These are phyloP conservation scores for Sphaeramia orbicularis DNA, from an alignment of 2,797 vertebrate genomes.

Conservation along the genomic window DNA sequence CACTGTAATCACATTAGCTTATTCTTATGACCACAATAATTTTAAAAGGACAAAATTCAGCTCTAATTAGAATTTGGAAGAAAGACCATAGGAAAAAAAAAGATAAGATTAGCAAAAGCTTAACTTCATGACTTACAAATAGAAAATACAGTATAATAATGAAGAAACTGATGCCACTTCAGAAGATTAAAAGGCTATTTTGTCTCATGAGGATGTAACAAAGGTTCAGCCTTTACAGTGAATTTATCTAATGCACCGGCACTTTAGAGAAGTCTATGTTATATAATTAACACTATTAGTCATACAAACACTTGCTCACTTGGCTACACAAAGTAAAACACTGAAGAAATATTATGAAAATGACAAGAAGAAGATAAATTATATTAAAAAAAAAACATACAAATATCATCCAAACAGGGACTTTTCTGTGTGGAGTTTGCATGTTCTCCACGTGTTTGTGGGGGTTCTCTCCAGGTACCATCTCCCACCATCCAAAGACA, in stretches of 20 bases:
- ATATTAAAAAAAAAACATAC: no score
- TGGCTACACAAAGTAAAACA: conserved; percentile 13
- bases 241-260: background rate
- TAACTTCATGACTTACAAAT: conserved; percentile 16
- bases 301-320: conserved; percentile 22
- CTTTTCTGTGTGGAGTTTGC: no score
- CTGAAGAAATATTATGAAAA: no score
- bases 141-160: background rate
- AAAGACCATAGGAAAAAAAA: conserved; percentile 8
- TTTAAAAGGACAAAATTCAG: conserved; percentile 34
- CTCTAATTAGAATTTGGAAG: conserved; percentile 30
- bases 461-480: no score
- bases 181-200: conserved; percentile 12
- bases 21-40: conserved; percentile 21
- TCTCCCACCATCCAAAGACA: no score
- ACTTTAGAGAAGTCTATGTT: conserved; percentile 14
- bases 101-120: conserved; percentile 3
- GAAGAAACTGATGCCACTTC: conserved; percentile 24
- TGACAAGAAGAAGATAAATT: no score
- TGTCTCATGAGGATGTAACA: conserved; percentile 16
- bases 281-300: conserved; percentile 23
- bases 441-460: no score
- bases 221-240: conserved; percentile 2
- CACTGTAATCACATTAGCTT: conserved; percentile 27
- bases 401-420: no score